phyloP scores from a whole-genome alignment of 2,113 vertebrate genomes.

The Apodemus sylvaticus region DNA sequence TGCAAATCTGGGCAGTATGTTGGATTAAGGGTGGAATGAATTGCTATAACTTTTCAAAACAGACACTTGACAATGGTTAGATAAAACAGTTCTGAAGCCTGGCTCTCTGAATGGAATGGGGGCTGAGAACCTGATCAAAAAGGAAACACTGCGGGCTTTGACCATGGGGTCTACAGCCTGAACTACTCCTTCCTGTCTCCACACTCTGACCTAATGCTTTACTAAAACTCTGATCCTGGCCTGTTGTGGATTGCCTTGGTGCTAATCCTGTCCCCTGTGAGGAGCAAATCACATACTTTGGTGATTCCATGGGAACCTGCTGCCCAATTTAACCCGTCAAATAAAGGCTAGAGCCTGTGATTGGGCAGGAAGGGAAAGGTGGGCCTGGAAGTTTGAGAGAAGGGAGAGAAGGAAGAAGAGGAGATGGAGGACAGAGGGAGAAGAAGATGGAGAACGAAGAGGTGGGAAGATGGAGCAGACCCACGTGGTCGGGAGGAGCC shows the following conservation, averaged over 20 bases:
- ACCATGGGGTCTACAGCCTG: neutral
- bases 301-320: too few relatives aligned
- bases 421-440: too few relatives aligned
- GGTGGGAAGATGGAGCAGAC: too few relatives aligned
- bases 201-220: slow-evolving; percentile 84
- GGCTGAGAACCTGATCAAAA: slow-evolving; percentile 1
- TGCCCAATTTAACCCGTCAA: too few relatives aligned
- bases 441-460: too few relatives aligned
- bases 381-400: too few relatives aligned
- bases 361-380: too few relatives aligned
- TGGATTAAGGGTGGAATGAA: slow-evolving; percentile 39
- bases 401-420: too few relatives aligned
- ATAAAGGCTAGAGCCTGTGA: too few relatives aligned
- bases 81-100: slow-evolving; percentile 37
- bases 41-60: slow-evolving; percentile 1
- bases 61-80: neutral
- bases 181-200: neutral
- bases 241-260: slow-evolving; percentile 50
- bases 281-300: too few relatives aligned
- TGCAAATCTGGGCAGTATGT: neutral
- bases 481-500: too few relatives aligned
- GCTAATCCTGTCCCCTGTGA: too few relatives aligned
- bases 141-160: neutral
- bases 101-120: neutral
- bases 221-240: slow-evolving; percentile 87